Percentiles rank a stretch among this genome's conserved stretches.
Conservation (phyloP, 1,140 invertebrate species). For the Cepaea nemoralis region DNA sequence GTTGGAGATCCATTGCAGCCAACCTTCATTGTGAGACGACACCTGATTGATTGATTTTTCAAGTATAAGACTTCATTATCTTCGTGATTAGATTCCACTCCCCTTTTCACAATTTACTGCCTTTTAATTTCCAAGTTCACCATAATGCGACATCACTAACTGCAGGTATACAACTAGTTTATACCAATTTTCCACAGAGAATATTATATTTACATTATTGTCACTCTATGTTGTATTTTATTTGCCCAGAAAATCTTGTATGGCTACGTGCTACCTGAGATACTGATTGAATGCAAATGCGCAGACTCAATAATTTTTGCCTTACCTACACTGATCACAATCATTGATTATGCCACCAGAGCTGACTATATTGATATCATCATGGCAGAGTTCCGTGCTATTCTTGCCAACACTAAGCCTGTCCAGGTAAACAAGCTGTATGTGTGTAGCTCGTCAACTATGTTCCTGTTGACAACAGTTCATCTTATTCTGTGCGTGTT, state of each 20-base stretch:
- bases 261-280: slow-evolving; percentile 90
- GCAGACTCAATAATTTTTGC: slow-evolving; percentile 90
- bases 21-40: no score
- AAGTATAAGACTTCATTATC: no score
- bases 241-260: slow-evolving; percentile 92
- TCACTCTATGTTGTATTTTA: not conserved
- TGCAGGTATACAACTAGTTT: no score
- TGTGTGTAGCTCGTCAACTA: not conserved
- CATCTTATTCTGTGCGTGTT: no score
- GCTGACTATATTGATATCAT: slow-evolving; percentile 89
- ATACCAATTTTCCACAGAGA: no score
- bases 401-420: slow-evolving; percentile 87
- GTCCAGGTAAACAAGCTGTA: slow-evolving; percentile 76
- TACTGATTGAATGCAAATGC: slow-evolving; percentile 86
- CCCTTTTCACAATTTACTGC: no score
- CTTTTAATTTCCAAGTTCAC: no score
- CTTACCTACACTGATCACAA: slow-evolving; percentile 87
- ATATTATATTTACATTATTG: no score
- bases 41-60: no score
- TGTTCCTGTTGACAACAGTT: not conserved
- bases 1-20: no score
- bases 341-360: slow-evolving; percentile 85
- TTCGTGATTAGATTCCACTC: no score
- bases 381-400: slow-evolving; percentile 83
- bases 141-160: no score